These are phyloP conservation scores for Plecturocebus donacophilus DNA, from an alignment of 2,113 vertebrate species.

Conservation along the genomic window DNA sequence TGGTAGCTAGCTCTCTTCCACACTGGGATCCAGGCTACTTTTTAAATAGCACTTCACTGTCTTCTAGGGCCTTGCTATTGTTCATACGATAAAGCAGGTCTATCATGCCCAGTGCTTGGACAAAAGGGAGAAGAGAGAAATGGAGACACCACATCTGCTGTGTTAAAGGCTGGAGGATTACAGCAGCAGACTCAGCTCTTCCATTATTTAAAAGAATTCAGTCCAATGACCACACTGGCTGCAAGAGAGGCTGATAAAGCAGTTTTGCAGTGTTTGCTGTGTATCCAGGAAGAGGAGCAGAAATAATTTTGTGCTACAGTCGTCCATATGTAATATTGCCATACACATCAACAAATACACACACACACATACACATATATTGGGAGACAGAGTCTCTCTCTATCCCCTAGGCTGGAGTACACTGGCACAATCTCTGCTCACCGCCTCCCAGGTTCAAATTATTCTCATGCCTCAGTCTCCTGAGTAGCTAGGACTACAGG, in stretches of 20 bases:
- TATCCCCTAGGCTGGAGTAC: too few species aligned
- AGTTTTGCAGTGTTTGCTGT: accelerated
- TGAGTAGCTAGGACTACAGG: too few species aligned
- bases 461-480: too few species aligned
- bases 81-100: not conserved
- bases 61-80: accelerated
- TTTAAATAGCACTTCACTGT: accelerated
- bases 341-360: too few species aligned
- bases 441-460: too few species aligned
- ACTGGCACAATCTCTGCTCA: too few species aligned
- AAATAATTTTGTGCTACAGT: not conserved
- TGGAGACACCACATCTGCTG: not conserved
- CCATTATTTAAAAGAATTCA: not conserved
- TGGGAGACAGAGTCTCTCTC: too few species aligned
- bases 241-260: not conserved
- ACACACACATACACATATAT: too few species aligned
- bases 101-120: not conserved
- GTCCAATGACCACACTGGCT: not conserved
- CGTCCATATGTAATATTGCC: too few species aligned
- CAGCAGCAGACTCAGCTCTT: not conserved
- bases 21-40: accelerated
- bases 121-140: not conserved
- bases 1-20: accelerated
- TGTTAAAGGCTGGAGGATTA: not conserved
- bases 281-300: not conserved